Evolutionary conservation across 2,888 invertebrate genomes (phyloP).

Genomic region (Lasioglossum malachurum): DNA sequence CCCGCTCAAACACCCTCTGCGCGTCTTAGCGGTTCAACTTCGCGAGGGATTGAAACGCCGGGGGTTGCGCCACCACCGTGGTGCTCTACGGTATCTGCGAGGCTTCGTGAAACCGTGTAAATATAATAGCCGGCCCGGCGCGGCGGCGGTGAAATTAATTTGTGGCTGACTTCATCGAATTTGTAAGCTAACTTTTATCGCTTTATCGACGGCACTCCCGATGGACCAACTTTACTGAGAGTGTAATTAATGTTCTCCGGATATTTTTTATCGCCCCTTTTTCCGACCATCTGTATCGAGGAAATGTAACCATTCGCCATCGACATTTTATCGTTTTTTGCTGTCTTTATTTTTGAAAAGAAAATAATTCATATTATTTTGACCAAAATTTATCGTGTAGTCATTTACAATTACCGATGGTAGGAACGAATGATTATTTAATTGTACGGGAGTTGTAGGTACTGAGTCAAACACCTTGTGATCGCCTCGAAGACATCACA

Average conservation of each 20-base stretch:
- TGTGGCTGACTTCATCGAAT: conserved; percentile 36
- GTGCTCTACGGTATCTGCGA: neutral
- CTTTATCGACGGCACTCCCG: conserved; percentile 30
- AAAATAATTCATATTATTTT: too few relatives aligned
- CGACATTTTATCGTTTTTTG: neutral
- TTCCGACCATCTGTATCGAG: neutral
- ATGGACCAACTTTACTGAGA: neutral
- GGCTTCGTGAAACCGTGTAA: conserved; percentile 54
- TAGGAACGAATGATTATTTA: neutral
- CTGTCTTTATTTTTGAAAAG: too few relatives aligned
- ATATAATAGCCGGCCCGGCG: conserved; percentile 33
- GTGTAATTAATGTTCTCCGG: conserved; percentile 18
- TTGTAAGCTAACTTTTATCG: conserved; percentile 47
- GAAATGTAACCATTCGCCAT: neutral
- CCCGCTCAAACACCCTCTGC: neutral
- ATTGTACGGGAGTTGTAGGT: neutral
- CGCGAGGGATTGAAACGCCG: neutral
- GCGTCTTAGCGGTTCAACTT: neutral
- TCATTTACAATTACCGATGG: too few relatives aligned
- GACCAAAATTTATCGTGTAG: too few relatives aligned
- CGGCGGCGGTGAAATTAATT: conserved; percentile 50
- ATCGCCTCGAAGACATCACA: conserved; percentile 1
- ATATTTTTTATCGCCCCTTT: neutral
- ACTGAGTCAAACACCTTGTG: neutral
- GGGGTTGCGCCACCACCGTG: conserved; percentile 11